Evolutionary conservation across 2,888 invertebrate genomes (phyloP).

Genomic region (Mylabris sibirica): DNA sequence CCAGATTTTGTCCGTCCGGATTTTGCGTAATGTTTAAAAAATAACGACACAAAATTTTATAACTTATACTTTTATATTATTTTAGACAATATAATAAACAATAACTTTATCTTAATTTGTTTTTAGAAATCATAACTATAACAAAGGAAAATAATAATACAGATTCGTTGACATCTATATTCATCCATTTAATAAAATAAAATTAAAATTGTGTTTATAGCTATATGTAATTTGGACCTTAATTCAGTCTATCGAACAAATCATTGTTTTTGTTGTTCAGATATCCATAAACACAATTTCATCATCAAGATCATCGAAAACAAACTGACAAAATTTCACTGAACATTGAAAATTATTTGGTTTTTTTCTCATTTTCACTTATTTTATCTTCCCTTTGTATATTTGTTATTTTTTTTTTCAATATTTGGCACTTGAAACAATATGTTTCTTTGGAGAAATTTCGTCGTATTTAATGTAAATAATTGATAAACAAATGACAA

Average conservation of each 20-base stretch:
- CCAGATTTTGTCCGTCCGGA: constrained; percentile 20
- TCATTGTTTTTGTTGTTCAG: background rate
- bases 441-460: constrained; percentile 32
- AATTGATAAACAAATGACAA: constrained; percentile 17
- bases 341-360: constrained; percentile 6
- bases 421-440: constrained; percentile 44
- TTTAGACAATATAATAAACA: constrained; percentile 41
- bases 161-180: constrained; percentile 21
- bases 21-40: background rate
- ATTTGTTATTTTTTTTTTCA: background rate
- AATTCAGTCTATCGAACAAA: constrained; percentile 10
- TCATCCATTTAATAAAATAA: constrained; percentile 14
- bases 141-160: constrained; percentile 12
- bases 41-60: constrained; percentile 19
- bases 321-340: background rate
- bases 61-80: constrained; percentile 41
- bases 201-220: constrained; percentile 15
- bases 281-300: background rate
- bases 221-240: background rate
- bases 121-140: constrained; percentile 15
- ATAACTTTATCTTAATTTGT: constrained; percentile 35
- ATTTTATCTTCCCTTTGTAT: too few relatives aligned
- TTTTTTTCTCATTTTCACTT: background rate
- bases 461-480: constrained; percentile 23
- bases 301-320: background rate